Evolutionary conservation across 2,113 vertebrate species (phyloP), one percentile per base, ranked within the genome.

Genomic region (Gymnarchus niloticus): DNA sequence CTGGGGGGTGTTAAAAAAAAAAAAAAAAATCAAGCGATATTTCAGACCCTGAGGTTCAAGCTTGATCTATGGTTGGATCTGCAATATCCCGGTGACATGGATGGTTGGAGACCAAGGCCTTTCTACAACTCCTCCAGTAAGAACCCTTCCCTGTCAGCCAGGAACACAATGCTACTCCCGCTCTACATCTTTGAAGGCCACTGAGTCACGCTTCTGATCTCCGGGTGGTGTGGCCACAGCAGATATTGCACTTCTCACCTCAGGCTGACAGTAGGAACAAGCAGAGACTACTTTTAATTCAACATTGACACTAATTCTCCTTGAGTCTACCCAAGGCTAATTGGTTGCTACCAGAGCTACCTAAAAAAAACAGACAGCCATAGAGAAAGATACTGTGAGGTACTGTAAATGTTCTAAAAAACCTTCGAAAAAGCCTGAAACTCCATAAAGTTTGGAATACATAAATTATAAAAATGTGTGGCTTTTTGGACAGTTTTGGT

Each of bases 251-350:
- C 23, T 49, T 51, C 77, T 80, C 46, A 80, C 23, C 23, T 49
- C 46, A 49, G 46, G 77, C 77, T 80, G 77, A 80, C 77, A 80
- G 46, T 9, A 51, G 6, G 49, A 80, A 80, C 14, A 49, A 41
- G n/a, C 19, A 28, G 12, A 80, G 77, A 49, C 9, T n/a, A 7
- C 46, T 51, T 51, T 80, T 80, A n/a, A 37, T 80, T 46, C 44
- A 28, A 23, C 81, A n/a, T 82, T 56, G 81, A 82, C 81, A 28
- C 51, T 82, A 37, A 82, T 82, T 82, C 51, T 82, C 23, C 49
- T 82, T 82, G 81, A 82, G 17, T 17, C 33, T 82, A 28, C 81
- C 51, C 51, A 2, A 33, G 81, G 51, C 25, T 28, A 25, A n/a
- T 80, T 49, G 10, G 46, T 56, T 82, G 28, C 81, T 6, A 54